phyloP scores from a whole-genome alignment of 92 coral and sea anemone genomes.

The Epizoanthus illoricatus region DNA sequence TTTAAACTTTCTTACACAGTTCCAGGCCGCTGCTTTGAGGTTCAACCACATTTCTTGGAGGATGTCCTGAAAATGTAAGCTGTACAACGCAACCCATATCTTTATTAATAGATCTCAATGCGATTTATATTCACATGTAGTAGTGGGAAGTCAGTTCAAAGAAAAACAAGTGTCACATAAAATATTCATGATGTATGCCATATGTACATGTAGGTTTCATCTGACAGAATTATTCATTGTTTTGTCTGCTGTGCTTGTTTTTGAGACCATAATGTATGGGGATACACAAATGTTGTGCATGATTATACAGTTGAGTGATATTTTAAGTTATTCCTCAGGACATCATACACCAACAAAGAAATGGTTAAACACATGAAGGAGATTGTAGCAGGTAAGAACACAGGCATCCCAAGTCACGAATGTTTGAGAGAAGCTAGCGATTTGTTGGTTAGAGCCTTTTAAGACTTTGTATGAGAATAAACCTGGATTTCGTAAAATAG shows the following conservation, averaged over 20 bases:
- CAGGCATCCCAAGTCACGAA: no score
- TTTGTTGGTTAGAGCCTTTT: no score
- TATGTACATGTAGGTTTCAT: no score
- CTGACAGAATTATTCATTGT: no score
- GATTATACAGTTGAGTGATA: not conserved
- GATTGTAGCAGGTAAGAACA: slow-evolving; percentile 1
- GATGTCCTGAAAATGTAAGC: slow-evolving; percentile 91
- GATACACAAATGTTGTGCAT: not conserved
- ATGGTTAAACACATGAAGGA: slow-evolving; percentile 78
- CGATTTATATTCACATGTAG: no score
- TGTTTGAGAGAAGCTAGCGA: no score
- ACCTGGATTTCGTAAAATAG: no score
- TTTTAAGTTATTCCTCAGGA: slow-evolving; percentile 47
- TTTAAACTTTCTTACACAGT: slow-evolving; percentile 46
- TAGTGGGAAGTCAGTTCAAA: not conserved
- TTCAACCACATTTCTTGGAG: slow-evolving; percentile 81
- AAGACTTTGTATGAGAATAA: no score
- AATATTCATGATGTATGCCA: no score
- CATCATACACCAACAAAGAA: slow-evolving; percentile 76
- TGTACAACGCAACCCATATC: not conserved
- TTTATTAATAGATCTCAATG: no score
- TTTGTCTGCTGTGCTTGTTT: not conserved
- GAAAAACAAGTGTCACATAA: no score
- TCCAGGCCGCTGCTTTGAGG: slow-evolving; percentile 94
- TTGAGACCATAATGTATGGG: not conserved